Conservation (phyloP, 1,140 invertebrate species). For the Meloidogyne hapla region DNA sequence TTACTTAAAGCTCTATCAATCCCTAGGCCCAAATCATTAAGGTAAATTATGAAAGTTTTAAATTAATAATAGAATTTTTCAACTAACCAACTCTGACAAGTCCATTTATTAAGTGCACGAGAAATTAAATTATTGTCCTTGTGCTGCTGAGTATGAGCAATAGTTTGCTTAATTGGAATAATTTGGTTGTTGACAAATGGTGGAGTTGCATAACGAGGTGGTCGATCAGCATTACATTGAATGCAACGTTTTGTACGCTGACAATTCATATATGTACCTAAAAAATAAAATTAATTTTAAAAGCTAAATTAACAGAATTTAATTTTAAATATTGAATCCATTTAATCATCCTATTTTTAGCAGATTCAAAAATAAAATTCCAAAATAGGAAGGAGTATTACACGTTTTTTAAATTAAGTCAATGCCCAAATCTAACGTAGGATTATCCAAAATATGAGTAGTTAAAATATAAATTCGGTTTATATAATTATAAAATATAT, state of each 20-base stretch:
- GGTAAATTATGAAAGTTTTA: too few species aligned
- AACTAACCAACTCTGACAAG: constrained; percentile 10
- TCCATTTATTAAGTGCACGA: constrained; percentile 6
- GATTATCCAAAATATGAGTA: too few species aligned
- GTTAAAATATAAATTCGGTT: too few species aligned
- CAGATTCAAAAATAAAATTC: neutral
- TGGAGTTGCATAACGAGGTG: constrained; percentile 11
- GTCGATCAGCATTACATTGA: constrained; percentile 15
- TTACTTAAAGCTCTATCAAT: too few species aligned
- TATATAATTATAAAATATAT: too few species aligned
- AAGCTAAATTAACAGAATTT: neutral
- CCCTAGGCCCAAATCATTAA: too few species aligned
- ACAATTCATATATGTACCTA: constrained; percentile 25
- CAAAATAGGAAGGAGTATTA: neutral
- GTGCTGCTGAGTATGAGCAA: neutral
- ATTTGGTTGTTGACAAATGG: neutral
- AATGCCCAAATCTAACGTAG: too few species aligned
- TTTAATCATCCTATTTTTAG: too few species aligned
- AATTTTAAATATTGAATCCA: too few species aligned
- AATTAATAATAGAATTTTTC: too few species aligned
- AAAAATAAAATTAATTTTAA: neutral
- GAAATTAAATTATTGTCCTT: neutral
- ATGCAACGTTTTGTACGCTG: constrained; percentile 19
- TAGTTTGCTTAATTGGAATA: neutral
- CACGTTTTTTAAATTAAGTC: too few species aligned